Base-by-base conservation (phyloP, 2,797 vertebrate genomes). In the Helostoma temminkii region DNA sequence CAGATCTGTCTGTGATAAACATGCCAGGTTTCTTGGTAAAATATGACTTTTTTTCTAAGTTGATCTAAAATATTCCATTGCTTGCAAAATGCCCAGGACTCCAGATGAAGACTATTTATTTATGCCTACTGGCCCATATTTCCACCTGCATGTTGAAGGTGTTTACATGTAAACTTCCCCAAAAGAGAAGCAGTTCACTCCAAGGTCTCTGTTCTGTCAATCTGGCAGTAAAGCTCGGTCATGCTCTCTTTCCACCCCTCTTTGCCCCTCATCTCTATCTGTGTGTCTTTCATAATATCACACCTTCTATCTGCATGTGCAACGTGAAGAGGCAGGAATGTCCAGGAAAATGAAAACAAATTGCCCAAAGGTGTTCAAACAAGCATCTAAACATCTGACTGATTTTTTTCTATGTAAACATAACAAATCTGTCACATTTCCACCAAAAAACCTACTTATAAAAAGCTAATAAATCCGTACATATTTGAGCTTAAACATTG, bases 121-220 rank as follows among this genome's bases (percentile, higher is more conserved):
- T 88, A 88, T 74, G 37, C 26, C 48, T 55, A 37, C 50, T 74
- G 37, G 77, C 86, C 93, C 82, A 21, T 93, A 88, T 94, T 94
- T 92, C 72, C 82, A 94, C 90, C 92, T 82, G 86, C 86, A 93
- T 80, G 75, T 75, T 80, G 55, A 68, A 70, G 6, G 39, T 93
- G 92, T 93, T 93, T 93, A 92, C 49, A 83, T 87, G 64, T 93
- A 92, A 92, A 93, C 89, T 84, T 45, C 66, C 41, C 55, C 21
- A 66, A 75, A 83, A 82, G 69, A 80, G 78, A 71, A 49, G 57
- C 36, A 52, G 85, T 84, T 92, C 89, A 86, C 54, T 53, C 69
- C n/a, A 50, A 88, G 90, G 86, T 89, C 85, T 81, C 67, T 54
- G 69, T 67, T 77, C 80, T 74, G 82, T 85, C 75, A 74, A 60